Base-by-base conservation (phyloP, 1,140 invertebrate genomes). In the Trichoplusia ni region DNA sequence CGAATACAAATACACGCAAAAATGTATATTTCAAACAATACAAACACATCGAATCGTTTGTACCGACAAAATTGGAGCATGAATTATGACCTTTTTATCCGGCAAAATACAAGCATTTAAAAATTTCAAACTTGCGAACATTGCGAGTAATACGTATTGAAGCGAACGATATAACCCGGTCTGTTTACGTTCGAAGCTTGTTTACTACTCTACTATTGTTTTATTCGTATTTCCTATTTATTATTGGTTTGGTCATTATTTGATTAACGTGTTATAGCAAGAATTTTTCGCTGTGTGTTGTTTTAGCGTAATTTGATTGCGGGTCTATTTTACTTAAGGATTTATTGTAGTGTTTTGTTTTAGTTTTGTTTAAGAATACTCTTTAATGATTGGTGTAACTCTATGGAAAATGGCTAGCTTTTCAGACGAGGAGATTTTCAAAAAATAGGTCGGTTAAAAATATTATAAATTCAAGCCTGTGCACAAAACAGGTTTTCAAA, bases 91-190 rank as follows among this genome's bases (percentile, higher is more conserved):
- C n/a, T 58, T 58, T 44, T 42, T 16, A 56, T 56, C 33, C 21
- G 40, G 40, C 51, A 42, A 40, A 42, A 29, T 16, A 44, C 14
- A n/a, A 40, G 27, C 25, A 25, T 42, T 42, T 44, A 31, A 40
- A 44, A 58, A 31, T 18, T 58, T 31, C 37, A 11, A 58, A 58
- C 9, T 58, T 44, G n/a, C 38, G 42, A 58, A 58, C 54, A 58
- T 31, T 29, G 25, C 38, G 54, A 58, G 25, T 38, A 40, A 58
- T 58, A 58, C 44, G 38, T 58, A 58, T 58, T 44, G 54, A 58
- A 40, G 18, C 54, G 38, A 40, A 29, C 27, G 54, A 5, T 31
- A 44, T 31, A 42, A 8, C 54, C 11, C 6, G 7, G 54, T 18
- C 19, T 58, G 38, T 58, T 58, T 58, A 58, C 38, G 25, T 33